Conservation (phyloP, 2,888 invertebrate species). For the Xylophagus ater region DNA sequence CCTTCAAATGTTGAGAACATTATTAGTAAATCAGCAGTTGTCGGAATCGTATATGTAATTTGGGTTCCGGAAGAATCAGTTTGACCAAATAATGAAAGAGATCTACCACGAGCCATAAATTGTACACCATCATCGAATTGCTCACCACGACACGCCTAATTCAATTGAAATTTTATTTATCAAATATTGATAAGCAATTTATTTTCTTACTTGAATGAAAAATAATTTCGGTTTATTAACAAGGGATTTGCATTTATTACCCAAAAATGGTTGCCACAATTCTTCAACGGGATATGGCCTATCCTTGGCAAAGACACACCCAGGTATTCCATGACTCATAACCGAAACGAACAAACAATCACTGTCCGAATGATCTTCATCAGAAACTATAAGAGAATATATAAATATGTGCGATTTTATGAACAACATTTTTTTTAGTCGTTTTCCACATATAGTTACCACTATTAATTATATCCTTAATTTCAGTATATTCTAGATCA, state of each 20-base stretch:
- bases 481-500: conserved; percentile 39
- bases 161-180: no score
- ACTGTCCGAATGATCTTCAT: conserved; percentile 44
- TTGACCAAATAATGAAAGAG: no score
- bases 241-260: conserved; percentile 46
- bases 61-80: no score
- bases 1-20: no score
- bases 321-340: conserved; percentile 52
- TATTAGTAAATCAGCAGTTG: no score
- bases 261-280: conserved; percentile 50
- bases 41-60: conserved; percentile 49
- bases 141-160: conserved; percentile 54
- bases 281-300: conserved; percentile 45
- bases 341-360: conserved; percentile 51
- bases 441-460: no score
- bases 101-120: conserved; percentile 23
- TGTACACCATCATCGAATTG: conserved; percentile 46
- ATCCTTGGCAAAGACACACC: conserved; percentile 50
- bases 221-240: conserved; percentile 62
- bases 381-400: conserved; percentile 34
- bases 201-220: conserved; percentile 55
- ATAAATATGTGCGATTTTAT: no score
- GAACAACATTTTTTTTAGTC: no score
- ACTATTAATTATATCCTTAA: no score
- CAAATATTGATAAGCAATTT: no score